Percentiles rank a stretch among this genome's conserved stretches.
Evolutionary conservation across 2,888 invertebrate genomes (phyloP).

Genomic region (Idaea aversata): DNA sequence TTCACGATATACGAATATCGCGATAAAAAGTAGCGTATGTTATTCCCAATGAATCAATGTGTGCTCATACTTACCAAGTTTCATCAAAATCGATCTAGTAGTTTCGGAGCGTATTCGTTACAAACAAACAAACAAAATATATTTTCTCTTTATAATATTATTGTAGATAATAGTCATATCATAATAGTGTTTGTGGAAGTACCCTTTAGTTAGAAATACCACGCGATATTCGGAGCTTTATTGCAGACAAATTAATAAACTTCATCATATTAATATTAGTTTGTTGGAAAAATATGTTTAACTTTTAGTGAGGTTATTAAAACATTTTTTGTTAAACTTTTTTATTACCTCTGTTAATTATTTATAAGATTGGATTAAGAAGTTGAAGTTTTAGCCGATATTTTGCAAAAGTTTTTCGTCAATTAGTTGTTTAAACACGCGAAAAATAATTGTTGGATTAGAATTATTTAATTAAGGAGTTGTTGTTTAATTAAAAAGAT

Average conservation of each 20-base stretch:
- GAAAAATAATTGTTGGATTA: neutral
- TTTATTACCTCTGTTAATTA: neutral
- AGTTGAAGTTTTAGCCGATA: neutral
- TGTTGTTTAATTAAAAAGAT: neutral
- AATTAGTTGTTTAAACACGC: neutral
- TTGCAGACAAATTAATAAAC: neutral
- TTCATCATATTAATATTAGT: neutral
- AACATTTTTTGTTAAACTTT: neutral
- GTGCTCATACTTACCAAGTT: too few species aligned
- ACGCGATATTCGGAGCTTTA: neutral
- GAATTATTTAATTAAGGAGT: neutral
- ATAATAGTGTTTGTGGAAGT: neutral
- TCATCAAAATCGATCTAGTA: too few species aligned
- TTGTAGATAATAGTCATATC: neutral
- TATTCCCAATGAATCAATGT: too few species aligned
- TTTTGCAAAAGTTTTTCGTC: neutral
- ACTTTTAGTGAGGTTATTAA: neutral
- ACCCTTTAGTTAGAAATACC: neutral
- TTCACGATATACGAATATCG: too few species aligned
- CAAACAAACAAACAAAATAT: too few species aligned
- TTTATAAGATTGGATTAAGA: neutral
- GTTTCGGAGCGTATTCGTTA: too few species aligned
- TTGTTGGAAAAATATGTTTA: neutral
- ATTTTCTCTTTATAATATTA: too few species aligned
- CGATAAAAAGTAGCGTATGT: too few species aligned